Evolutionary conservation across 1,140 invertebrate genomes (phyloP), one percentile per base, ranked within the genome.

Genomic region (Babylonia areolata): DNA sequence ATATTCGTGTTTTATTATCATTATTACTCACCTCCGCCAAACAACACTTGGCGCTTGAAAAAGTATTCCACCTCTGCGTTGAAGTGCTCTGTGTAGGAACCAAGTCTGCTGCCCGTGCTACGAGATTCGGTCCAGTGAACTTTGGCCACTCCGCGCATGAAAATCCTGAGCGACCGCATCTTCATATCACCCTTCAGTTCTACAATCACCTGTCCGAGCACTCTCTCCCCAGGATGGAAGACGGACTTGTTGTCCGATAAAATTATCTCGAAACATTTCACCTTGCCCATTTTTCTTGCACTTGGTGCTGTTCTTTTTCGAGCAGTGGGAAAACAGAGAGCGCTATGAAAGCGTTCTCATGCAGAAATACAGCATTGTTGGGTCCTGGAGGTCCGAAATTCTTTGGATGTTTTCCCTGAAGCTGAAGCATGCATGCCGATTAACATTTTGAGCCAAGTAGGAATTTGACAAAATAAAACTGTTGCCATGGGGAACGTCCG

Each of bases 31-130:
- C 95, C 95, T 92, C 94, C 92, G 37, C 94, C 95, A 91, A 94
- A 95, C 11, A 95, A 90, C 78, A 95, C 92, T 89, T 95, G 94
- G 89, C 93, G 90, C 87, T 95, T 94, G 85, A 94, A 94, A 87
- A 95, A 95, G 89, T 95, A 95, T 91, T 95, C 95, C 40, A 95
- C 94, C 88, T 95, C 95, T 35, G 95, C 94, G 89, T 95, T 95
- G 88, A 94, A 95, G 91, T 95, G 95, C 91, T 95, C 95, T 33
- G 95, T 95, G 87, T 95, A 95, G n/a, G 94, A 94, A 20, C 95
- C 95, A 9, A 95, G 90, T 82, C 94, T 85, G 87, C 94, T 95
- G 28, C 95, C 95, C 11, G 94, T 95, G 88, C 93, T 95, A 87
- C 94, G 88, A 20, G 95, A 95, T 92, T 95, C 95, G 5, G 95